Evolutionary conservation across 2,888 invertebrate species (phyloP), one percentile per base, ranked within the genome.

Genomic region (Ormyrus pomaceus): DNA sequence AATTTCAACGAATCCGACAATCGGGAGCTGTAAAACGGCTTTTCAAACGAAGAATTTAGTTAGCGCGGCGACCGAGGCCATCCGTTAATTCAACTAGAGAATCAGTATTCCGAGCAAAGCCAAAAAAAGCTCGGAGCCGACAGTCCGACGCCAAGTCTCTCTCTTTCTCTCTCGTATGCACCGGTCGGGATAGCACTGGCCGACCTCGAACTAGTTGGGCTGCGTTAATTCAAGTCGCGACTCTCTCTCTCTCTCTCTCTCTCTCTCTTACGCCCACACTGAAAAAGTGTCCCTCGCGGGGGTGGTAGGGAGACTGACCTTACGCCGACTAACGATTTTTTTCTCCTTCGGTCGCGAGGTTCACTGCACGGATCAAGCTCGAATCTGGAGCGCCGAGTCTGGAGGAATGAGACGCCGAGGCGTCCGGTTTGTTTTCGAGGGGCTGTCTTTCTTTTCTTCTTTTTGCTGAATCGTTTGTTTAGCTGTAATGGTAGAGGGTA

Each of bases 301-400:
- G 59, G 70, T 13, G 50, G 59, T 46, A 19, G 76, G 66, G 58
- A 84, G 85, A 85, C 85, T 86, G 87, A 86, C 86, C 86, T 87
- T 85, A 86, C 85, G 84, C 84, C 84, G 84, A 82, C 85, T 87
- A 87, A 86, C 87, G 87, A 87, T 87, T 87, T 87, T 86, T 79
- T 87, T 85, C 77, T 80, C 82, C 76, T 77, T 61, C 51, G 66
- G 50, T 11, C 34, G 77, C 83, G 86, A 85, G 87, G 88, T 87
- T 88, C 87, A 88, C 86, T 86, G 79, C 82, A 78, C 82, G 82
- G 82, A 77, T 82, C 19, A 19, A 19, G 19, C 19, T 19, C 19
- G 19, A 19, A 19, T 19, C 19, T 19, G 19, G 19, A 19, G 19
- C 19, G 19, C 19, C 19, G 19, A 19, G 19, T 19, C 19, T 19